A percentile compares a stretch with the other conserved stretches of the same genome.
phyloP scores from a whole-genome alignment of 2,113 vertebrate genomes.

The Campylomormyrus numenius region DNA sequence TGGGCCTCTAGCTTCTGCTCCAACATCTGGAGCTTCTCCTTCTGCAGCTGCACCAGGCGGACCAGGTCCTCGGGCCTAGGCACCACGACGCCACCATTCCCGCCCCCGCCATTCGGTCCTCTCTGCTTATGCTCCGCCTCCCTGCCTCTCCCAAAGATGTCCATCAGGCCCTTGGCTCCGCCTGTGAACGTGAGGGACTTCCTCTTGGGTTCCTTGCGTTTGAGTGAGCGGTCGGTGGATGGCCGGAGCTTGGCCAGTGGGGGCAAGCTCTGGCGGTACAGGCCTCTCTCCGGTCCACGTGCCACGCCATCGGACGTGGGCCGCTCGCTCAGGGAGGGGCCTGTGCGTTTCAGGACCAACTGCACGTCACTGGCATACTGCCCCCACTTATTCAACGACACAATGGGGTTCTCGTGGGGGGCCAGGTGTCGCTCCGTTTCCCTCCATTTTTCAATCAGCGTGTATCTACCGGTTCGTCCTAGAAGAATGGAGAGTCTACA shows the following conservation, averaged over 20 bases:
- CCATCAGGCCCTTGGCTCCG: constrained; percentile 79
- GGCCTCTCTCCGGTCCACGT: constrained; percentile 78
- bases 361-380: constrained; percentile 95
- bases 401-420: constrained; percentile 87
- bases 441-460: constrained; percentile 93
- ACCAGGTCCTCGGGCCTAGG: constrained; percentile 71
- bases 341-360: constrained; percentile 84
- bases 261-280: constrained; percentile 86
- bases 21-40: constrained; percentile 76
- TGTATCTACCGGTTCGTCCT: constrained; percentile 93
- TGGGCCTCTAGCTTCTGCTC: constrained; percentile 76
- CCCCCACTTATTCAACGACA: constrained; percentile 94
- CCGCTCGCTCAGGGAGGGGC: constrained; percentile 83
- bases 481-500: constrained; percentile 9
- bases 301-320: constrained; percentile 81
- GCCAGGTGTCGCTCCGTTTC: constrained; percentile 86
- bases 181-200: constrained; percentile 95
- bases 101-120: constrained; percentile 53
- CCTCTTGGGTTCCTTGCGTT: constrained; percentile 82
- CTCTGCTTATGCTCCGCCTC: constrained; percentile 75
- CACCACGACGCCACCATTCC: constrained; percentile 49
- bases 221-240: constrained; percentile 72
- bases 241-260: constrained; percentile 85
- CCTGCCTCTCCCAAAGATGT: constrained; percentile 75
- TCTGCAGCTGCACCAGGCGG: constrained; percentile 78